Conservation (phyloP, 2,113 vertebrate species). For the Phaethon lepturus region DNA sequence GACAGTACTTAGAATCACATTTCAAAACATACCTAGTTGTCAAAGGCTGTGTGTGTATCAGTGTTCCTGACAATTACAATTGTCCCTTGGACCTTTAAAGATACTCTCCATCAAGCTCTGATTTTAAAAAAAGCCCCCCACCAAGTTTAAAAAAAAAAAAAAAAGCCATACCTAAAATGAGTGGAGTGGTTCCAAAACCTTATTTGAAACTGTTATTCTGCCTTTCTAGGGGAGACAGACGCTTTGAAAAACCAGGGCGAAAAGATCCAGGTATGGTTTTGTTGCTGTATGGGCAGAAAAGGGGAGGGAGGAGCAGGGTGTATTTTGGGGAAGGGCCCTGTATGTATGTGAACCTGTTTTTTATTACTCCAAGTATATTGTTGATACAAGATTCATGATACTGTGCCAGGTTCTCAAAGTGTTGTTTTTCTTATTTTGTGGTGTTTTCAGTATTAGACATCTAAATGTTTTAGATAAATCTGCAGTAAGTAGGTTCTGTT, state of each 20-base stretch:
- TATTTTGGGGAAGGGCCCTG: not conserved
- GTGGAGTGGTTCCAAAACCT: conserved; percentile 3
- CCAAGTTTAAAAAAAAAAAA: not conserved
- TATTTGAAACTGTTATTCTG: conserved; percentile 70
- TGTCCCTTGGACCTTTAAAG: not conserved
- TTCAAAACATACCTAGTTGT: not conserved
- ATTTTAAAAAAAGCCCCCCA: not conserved
- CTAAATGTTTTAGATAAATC: not conserved
- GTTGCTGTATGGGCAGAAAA: conserved; percentile 44
- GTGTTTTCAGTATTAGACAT: not conserved
- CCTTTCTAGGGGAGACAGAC: conserved; percentile 90
- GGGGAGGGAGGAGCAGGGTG: conserved; percentile 48
- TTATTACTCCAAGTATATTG: not conserved
- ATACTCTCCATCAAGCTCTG: not conserved
- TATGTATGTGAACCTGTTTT: not conserved
- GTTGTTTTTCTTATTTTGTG: not conserved
- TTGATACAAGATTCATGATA: not conserved
- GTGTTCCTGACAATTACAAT: not conserved
- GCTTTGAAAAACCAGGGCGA: conserved; percentile 98
- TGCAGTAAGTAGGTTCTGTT: not conserved
- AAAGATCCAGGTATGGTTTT: conserved; percentile 95
- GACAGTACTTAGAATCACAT: not conserved
- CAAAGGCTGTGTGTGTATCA: not conserved
- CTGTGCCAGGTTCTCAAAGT: not conserved
- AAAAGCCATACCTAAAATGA: not conserved